A percentile compares a stretch with the other conserved stretches of the same genome.
Evolutionary conservation across 2,113 vertebrate species (phyloP).

Genomic region (Suncus etruscus): DNA sequence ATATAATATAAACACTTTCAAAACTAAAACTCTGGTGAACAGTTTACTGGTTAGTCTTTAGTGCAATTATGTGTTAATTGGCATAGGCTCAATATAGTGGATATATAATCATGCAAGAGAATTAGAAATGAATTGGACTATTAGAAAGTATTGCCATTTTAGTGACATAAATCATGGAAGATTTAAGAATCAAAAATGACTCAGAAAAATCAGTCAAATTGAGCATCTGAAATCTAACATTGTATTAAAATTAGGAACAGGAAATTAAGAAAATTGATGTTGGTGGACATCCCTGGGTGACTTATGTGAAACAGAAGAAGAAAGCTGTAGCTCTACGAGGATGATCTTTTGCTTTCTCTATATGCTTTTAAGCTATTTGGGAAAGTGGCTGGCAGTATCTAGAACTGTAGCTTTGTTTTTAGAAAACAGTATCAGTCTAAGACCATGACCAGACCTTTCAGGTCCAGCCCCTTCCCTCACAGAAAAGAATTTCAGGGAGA

Average conservation of each 20-base stretch:
- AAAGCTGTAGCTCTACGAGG: no score
- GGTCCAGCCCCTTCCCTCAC: no score
- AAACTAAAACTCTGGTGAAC: neutral
- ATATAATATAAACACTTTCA: slow-evolving; percentile 37
- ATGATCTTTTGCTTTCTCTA: no score
- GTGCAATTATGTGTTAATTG: neutral
- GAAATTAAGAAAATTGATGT: neutral
- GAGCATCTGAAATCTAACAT: neutral
- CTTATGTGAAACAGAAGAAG: no score
- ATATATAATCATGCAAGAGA: neutral
- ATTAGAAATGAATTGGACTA: neutral
- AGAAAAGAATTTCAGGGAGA: no score
- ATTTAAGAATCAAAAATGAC: neutral
- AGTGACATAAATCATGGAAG: neutral
- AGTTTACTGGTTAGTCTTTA: neutral
- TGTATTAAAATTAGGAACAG: neutral
- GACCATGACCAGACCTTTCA: no score
- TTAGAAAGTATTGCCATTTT: neutral
- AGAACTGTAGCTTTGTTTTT: no score
- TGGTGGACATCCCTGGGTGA: no score
- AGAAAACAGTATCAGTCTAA: no score
- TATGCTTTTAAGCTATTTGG: no score
- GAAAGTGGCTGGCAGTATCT: no score
- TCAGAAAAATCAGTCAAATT: neutral
- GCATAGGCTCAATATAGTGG: neutral